phyloP scores from a whole-genome alignment of 1,140 invertebrate genomes.

The Drosophila bipectinata region DNA sequence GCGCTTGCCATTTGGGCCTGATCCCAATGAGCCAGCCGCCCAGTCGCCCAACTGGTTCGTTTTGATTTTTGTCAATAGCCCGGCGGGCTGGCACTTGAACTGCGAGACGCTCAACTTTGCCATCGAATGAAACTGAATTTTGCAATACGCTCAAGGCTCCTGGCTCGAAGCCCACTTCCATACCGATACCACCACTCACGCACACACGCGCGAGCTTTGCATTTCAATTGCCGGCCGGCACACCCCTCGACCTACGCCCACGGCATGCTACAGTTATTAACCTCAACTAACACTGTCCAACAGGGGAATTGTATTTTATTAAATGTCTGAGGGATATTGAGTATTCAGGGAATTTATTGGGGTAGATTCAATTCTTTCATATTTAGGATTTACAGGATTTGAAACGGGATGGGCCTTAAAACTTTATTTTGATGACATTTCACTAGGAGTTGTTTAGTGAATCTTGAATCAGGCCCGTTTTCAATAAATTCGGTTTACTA shows the following conservation, averaged over 20 bases:
- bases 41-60: constrained; percentile 49
- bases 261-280: constrained; percentile 73
- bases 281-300: constrained; percentile 56
- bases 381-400: not conserved
- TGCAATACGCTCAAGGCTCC: constrained; percentile 58
- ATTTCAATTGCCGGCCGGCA: constrained; percentile 62
- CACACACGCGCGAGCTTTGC: constrained; percentile 59
- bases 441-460: too few species aligned
- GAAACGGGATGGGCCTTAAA: too few species aligned
- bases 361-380: not conserved
- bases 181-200: constrained; percentile 32
- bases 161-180: constrained; percentile 23
- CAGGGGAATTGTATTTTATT: not conserved
- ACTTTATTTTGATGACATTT: too few species aligned
- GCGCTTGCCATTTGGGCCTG: constrained; percentile 72
- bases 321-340: too few species aligned
- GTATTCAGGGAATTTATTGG: not conserved
- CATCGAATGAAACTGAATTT: constrained; percentile 72
- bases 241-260: constrained; percentile 40
- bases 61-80: constrained; percentile 80
- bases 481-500: too few species aligned
- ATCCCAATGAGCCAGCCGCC: constrained; percentile 3
- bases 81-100: constrained; percentile 74
- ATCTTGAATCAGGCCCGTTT: too few species aligned
- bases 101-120: constrained; percentile 48